phyloP scores from a whole-genome alignment of 2,888 invertebrate species.

The Agrotis ipsilon region DNA sequence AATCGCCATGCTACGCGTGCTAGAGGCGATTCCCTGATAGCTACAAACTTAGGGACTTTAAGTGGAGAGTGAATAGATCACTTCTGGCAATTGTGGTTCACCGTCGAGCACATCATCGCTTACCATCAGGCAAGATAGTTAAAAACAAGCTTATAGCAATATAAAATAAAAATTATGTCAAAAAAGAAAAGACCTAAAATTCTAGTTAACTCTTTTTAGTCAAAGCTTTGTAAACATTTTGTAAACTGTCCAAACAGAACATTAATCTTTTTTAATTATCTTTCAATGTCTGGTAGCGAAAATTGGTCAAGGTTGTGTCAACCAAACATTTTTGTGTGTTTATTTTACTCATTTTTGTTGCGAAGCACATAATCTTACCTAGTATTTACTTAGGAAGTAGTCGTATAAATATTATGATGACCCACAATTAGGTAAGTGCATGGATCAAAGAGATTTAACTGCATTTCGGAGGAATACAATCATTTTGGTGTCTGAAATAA shows the following conservation, averaged over 20 bases:
- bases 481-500: background rate
- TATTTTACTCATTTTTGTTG: background rate
- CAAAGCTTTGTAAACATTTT: conserved; percentile 14
- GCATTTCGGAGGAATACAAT: background rate
- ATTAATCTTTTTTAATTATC: conserved; percentile 41
- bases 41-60: too few species aligned
- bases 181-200: background rate
- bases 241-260: conserved; percentile 28
- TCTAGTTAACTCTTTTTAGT: background rate
- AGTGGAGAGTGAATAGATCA: too few species aligned
- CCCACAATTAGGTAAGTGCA: background rate
- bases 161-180: too few species aligned
- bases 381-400: background rate
- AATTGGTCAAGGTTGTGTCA: conserved; percentile 35
- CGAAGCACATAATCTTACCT: background rate
- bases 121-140: too few species aligned
- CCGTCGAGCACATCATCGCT: too few species aligned
- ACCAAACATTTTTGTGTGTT: conserved; percentile 1
- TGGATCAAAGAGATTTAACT: background rate
- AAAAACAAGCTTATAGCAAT: too few species aligned
- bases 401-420: conserved; percentile 5
- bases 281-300: conserved; percentile 33
- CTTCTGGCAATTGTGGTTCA: too few species aligned
- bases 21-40: too few species aligned
- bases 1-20: too few species aligned